Evolutionary conservation across 2,113 vertebrate species (phyloP).

Genomic region (Cisticola juncidis): DNA sequence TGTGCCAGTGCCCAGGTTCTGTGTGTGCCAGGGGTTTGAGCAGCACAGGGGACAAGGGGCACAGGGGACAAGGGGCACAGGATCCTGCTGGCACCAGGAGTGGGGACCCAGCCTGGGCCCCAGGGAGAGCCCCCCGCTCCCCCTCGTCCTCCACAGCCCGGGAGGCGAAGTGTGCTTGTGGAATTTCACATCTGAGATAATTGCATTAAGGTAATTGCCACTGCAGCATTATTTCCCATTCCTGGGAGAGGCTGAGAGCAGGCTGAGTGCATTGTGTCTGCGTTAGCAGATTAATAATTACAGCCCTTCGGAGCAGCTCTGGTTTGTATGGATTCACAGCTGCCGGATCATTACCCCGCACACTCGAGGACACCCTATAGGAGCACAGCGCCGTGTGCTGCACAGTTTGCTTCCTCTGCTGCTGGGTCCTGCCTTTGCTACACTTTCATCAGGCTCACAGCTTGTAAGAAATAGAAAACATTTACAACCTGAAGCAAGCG

Average conservation of each 20-base stretch:
- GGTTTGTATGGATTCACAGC: not conserved
- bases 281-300: constrained; percentile 37
- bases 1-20: not conserved
- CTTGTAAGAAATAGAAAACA: constrained; percentile 2
- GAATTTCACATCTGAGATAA: not conserved
- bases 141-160: rapidly evolving
- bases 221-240: not conserved
- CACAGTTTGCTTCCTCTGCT: not conserved
- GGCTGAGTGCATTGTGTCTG: constrained; percentile 34
- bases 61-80: rapidly evolving
- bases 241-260: constrained; percentile 25
- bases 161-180: rapidly evolving
- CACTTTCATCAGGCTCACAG: not conserved
- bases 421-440: not conserved
- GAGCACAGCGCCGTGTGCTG: not conserved
- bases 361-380: not conserved
- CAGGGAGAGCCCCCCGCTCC: not conserved
- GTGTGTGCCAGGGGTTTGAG: rapidly evolving
- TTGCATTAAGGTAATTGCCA: constrained; percentile 29
- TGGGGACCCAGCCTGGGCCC: rapidly evolving
- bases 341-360: not conserved
- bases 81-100: not conserved
- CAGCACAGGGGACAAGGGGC: rapidly evolving
- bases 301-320: not conserved
- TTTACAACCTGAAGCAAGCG: not conserved